These are phyloP conservation scores for Drymonia ruficornis DNA, from an alignment of 2,888 invertebrate genomes.

Conservation along the genomic window DNA sequence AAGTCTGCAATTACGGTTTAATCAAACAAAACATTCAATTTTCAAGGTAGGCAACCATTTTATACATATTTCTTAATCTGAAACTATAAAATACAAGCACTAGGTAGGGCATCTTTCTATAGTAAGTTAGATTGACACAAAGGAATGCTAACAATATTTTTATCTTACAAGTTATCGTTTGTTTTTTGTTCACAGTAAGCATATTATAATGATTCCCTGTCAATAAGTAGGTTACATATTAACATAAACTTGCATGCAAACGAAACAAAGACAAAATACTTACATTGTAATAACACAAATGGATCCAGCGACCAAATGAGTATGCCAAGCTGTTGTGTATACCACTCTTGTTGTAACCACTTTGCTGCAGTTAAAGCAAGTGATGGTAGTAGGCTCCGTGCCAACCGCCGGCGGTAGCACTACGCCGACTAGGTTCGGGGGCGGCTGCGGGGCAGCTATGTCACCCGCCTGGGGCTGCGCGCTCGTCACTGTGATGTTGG, in stretches of 20 bases:
- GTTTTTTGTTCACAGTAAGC: neutral
- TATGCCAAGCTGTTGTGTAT: constrained; percentile 80
- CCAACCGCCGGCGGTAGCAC: constrained; percentile 72
- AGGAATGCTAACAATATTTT: neutral
- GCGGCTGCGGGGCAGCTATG: constrained; percentile 50
- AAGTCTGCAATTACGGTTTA: too few species aligned
- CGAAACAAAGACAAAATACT: constrained; percentile 38
- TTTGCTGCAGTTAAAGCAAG: constrained; percentile 76
- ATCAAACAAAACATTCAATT: too few species aligned
- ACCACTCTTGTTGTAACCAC: constrained; percentile 77
- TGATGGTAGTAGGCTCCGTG: constrained; percentile 74
- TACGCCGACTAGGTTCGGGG: constrained; percentile 63
- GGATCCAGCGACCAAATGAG: constrained; percentile 77
- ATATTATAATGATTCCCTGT: neutral
- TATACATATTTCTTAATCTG: too few species aligned
- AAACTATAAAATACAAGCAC: too few species aligned
- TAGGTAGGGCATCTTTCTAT: too few species aligned
- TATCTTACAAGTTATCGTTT: neutral
- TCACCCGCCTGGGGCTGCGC: constrained; percentile 59
- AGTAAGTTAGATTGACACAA: neutral
- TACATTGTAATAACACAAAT: constrained; percentile 78
- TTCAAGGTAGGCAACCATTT: too few species aligned
- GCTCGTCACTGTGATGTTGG: constrained; percentile 56
- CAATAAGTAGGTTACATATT: neutral
- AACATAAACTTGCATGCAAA: constrained; percentile 4